phyloP scores from a whole-genome alignment of 2,113 vertebrate genomes.

The Zosterops pallidus region DNA sequence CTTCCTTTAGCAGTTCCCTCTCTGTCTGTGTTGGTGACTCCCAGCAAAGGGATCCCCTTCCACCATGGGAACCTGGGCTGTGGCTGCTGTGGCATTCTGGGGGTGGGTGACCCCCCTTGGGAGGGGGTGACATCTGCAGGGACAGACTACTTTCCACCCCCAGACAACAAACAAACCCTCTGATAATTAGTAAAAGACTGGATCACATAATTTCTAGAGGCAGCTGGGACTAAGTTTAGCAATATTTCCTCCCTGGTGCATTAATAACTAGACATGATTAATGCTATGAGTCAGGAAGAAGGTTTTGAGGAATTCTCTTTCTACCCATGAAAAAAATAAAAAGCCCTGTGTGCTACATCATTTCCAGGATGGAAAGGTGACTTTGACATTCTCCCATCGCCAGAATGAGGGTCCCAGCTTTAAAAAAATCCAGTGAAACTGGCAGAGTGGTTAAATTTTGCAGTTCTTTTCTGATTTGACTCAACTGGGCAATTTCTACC shows the following conservation, averaged over 20 bases:
- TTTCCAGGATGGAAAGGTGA: neutral
- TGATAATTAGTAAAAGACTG: neutral
- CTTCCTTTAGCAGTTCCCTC: neutral
- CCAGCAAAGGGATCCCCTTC: accelerated
- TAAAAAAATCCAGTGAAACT: neutral
- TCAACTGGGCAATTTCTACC: neutral
- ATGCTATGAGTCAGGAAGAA: slow-evolving; percentile 24
- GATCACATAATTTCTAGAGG: neutral
- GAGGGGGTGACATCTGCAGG: neutral
- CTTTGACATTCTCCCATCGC: accelerated
- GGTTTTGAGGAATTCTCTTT: slow-evolving; percentile 53
- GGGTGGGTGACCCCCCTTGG: neutral
- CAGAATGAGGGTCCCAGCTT: neutral
- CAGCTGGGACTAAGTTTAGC: slow-evolving; percentile 5
- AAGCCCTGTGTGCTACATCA: neutral
- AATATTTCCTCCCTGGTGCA: neutral
- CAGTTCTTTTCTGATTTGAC: neutral
- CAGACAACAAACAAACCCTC: neutral
- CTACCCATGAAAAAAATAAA: neutral
- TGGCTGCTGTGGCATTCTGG: accelerated
- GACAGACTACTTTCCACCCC: neutral
- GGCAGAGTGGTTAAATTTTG: neutral
- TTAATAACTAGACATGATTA: slow-evolving; percentile 18
- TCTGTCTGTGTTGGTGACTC: neutral
- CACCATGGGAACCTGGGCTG: accelerated